Evolutionary conservation across 2,113 vertebrate genomes (phyloP).

Genomic region (Pleuronectes platessa): DNA sequence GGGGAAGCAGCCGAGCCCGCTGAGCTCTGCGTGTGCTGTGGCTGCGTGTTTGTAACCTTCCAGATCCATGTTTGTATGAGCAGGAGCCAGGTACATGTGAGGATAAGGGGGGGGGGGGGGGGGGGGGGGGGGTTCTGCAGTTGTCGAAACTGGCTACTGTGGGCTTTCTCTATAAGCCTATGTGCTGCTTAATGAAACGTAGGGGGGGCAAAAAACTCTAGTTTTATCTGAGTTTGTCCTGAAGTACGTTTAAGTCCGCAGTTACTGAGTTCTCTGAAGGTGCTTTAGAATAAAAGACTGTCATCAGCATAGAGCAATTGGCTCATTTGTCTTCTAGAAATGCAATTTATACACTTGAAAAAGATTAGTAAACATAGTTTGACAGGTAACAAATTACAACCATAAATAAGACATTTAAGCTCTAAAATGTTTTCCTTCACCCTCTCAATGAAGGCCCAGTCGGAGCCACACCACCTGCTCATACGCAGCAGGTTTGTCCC

Average conservation of each 20-base stretch:
- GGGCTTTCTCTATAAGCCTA: constrained; percentile 19
- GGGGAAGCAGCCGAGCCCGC: neutral
- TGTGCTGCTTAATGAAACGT: constrained; percentile 17
- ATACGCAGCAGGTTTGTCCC: constrained; percentile 41
- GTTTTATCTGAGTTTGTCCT: too few relatives aligned
- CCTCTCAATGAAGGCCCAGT: constrained; percentile 22
- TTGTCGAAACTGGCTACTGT: neutral
- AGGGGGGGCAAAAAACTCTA: too few relatives aligned
- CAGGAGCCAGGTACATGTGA: constrained; percentile 8
- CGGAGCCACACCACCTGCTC: neutral
- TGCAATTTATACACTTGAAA: neutral
- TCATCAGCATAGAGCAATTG: constrained; percentile 1
- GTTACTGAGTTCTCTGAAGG: neutral
- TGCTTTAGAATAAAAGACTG: neutral
- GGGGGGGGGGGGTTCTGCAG: neutral
- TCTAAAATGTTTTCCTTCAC: neutral
- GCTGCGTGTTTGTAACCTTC: neutral
- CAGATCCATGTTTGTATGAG: constrained; percentile 10
- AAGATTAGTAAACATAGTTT: neutral
- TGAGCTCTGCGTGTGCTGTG: constrained; percentile 1
- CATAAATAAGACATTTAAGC: neutral
- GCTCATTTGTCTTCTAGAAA: neutral
- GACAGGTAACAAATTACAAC: neutral
- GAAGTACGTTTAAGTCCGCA: too few relatives aligned
- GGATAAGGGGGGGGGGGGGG: neutral